These are phyloP conservation scores for Leptinotarsa peninsularis DNA, from an alignment of 2,888 invertebrate species.

Conservation along the genomic window DNA sequence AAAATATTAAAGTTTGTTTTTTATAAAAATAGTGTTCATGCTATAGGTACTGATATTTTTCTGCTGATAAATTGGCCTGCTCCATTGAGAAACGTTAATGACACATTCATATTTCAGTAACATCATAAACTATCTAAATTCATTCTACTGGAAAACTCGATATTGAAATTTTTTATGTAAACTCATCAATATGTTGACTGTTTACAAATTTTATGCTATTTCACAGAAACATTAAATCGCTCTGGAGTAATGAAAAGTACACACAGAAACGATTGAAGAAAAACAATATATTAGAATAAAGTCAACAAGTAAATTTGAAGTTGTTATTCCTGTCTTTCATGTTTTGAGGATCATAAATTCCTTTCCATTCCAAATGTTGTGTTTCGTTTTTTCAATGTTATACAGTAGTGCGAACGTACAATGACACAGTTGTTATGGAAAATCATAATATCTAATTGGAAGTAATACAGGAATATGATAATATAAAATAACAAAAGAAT, in stretches of 20 bases:
- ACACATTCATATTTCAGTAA: conserved; percentile 2
- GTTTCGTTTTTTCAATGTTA: too few relatives aligned
- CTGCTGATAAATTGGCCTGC: not conserved
- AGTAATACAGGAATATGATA: too few relatives aligned
- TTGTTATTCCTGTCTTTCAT: not conserved
- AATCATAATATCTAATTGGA: too few relatives aligned
- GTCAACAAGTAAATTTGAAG: not conserved
- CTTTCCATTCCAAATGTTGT: too few relatives aligned
- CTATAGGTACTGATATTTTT: not conserved
- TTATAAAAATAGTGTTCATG: not conserved
- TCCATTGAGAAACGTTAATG: not conserved
- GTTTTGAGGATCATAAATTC: not conserved
- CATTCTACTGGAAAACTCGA: not conserved
- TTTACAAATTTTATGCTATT: not conserved
- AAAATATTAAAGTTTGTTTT: too few relatives aligned
- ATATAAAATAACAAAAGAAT: too few relatives aligned
- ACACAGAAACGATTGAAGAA: not conserved
- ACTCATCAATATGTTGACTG: not conserved
- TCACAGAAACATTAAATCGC: not conserved
- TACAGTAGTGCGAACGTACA: too few relatives aligned
- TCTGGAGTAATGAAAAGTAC: not conserved
- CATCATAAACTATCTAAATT: not conserved
- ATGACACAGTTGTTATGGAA: too few relatives aligned
- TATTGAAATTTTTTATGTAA: not conserved
- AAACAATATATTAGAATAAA: not conserved